Base-by-base conservation (phyloP, 2,797 vertebrate genomes). In the Moxostoma hubbsi region DNA sequence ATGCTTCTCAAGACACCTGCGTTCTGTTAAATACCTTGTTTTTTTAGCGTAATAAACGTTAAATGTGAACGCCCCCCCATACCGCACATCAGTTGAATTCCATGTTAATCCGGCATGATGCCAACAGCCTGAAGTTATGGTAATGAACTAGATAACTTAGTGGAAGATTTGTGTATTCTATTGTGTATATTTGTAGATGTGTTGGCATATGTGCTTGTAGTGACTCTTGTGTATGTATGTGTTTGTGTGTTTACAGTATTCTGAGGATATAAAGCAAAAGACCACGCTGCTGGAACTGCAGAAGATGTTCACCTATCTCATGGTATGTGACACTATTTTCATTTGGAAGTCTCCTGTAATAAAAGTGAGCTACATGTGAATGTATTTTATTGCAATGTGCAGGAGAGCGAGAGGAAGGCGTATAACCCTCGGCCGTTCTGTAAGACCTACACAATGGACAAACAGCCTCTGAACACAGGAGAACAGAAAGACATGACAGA, bases 401-500 rank as follows among this genome's bases (percentile, higher is more conserved):
- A 98, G 98, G 98, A 99, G 91, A 99, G 98, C 46, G 98, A 98
- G 87, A 95, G 97, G 85, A 99, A 99, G 87, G 97, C 98, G 0
- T 99, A 99, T 81, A 98, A 99, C 86, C 97, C 98, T 0, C 94
- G 97, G 7, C 97, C 98, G 1, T 99, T 99, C 86, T 99, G 98
- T 86, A 99, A 99, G 91, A 99, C 97, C 18, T 99, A 99, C 75
- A 99, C 97, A 0, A 99, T 99, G 98, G 97, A 99, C 92, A 99
- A 99, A 79, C 97, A 98, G 86, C 98, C 97, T 1, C 93, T 99
- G 12, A 99, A 99, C 92, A 99, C 98, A 0, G 98, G 98, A 0
- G 98, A 99, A 81, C 98, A 99, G 90, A 99, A 99, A 75, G 98
- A 99, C 91, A 99, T 99, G 98, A 99, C 98, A 0, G 98, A 99